phyloP scores from a whole-genome alignment of 2,888 invertebrate species.

The Amblyteles armatorius region DNA sequence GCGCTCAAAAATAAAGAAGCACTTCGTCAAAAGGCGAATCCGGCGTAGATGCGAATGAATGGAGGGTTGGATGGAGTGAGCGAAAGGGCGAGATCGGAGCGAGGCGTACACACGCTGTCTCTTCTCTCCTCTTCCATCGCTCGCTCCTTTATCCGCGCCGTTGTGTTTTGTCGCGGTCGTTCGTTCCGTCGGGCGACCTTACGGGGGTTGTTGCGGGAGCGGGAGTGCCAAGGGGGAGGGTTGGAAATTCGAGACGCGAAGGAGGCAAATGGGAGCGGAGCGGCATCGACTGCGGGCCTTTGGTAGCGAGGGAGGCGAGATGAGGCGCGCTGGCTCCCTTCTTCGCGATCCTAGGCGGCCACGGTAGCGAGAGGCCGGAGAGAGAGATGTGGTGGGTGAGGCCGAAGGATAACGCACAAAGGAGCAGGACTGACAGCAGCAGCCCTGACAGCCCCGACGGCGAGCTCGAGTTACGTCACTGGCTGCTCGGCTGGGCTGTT shows the following conservation, averaged over 20 bases:
- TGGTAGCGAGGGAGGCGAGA: conserved; percentile 35
- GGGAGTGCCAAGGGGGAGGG: conserved; percentile 43
- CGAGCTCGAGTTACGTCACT: conserved; percentile 82
- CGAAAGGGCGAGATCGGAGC: conserved; percentile 41
- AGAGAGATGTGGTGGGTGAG: conserved; percentile 72
- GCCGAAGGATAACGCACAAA: conserved; percentile 78
- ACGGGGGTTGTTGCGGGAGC: conserved; percentile 36
- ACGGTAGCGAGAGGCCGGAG: conserved; percentile 66
- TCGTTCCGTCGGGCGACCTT: conserved; percentile 19
- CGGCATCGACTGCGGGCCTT: conserved; percentile 63
- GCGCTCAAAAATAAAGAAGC: conserved; percentile 79
- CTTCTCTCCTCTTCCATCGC: neutral
- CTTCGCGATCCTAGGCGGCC: conserved; percentile 16
- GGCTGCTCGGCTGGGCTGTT: conserved; percentile 70
- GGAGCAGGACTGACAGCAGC: conserved; percentile 77
- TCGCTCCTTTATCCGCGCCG: neutral
- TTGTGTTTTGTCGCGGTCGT: conserved; percentile 3
- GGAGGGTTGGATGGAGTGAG: conserved; percentile 51
- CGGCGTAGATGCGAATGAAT: conserved; percentile 70
- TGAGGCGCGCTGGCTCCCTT: conserved; percentile 21
- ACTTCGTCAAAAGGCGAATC: conserved; percentile 83
- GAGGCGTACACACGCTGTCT: neutral
- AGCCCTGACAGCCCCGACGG: conserved; percentile 79
- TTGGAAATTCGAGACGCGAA: conserved; percentile 75
- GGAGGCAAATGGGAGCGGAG: conserved; percentile 76